Percentiles rank a stretch among this genome's conserved stretches.
These are phyloP conservation scores for Vanacampus margaritifer DNA, from an alignment of 2,113 vertebrate species.

Conservation along the genomic window DNA sequence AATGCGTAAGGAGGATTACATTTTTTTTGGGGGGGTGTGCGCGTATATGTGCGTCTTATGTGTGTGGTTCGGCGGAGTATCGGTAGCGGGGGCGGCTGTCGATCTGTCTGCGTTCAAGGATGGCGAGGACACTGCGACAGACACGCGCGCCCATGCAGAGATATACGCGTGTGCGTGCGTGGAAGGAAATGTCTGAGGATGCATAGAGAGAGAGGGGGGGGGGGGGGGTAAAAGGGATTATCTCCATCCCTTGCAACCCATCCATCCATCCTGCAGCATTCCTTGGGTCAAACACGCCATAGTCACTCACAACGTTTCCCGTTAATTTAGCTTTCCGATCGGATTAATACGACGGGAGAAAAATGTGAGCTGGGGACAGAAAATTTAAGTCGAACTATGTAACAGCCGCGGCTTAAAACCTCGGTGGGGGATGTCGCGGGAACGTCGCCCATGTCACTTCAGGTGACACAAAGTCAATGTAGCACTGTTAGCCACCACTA, in stretches of 20 bases:
- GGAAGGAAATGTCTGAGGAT: conserved; percentile 43
- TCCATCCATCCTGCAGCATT: conserved; percentile 21
- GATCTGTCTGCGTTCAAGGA: conserved; percentile 42
- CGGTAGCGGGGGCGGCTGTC: not conserved
- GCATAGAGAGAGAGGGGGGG: conserved; percentile 26
- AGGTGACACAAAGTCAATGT: not conserved
- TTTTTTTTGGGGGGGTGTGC: not conserved
- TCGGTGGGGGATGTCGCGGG: not conserved
- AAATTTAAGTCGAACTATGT: not conserved
- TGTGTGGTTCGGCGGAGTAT: not conserved
- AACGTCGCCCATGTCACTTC: not conserved
- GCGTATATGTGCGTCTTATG: not conserved
- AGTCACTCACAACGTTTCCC: not conserved
- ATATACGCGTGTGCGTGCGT: conserved; percentile 33
- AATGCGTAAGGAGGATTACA: conserved; percentile 71
- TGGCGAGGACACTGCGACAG: conserved; percentile 62
- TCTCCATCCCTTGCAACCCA: not conserved
- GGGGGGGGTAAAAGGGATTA: conserved; percentile 39
- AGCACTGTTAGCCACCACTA: not conserved
- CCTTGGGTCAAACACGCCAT: conserved; percentile 10
- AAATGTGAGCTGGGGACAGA: not conserved
- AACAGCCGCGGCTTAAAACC: not conserved
- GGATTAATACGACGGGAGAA: not conserved
- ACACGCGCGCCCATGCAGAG: conserved; percentile 43
- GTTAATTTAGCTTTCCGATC: not conserved